A percentile compares a stretch with the other conserved stretches of the same genome.
These are phyloP conservation scores for Pedionomus torquatus DNA, from an alignment of 2,113 vertebrate species.

Conservation along the genomic window DNA sequence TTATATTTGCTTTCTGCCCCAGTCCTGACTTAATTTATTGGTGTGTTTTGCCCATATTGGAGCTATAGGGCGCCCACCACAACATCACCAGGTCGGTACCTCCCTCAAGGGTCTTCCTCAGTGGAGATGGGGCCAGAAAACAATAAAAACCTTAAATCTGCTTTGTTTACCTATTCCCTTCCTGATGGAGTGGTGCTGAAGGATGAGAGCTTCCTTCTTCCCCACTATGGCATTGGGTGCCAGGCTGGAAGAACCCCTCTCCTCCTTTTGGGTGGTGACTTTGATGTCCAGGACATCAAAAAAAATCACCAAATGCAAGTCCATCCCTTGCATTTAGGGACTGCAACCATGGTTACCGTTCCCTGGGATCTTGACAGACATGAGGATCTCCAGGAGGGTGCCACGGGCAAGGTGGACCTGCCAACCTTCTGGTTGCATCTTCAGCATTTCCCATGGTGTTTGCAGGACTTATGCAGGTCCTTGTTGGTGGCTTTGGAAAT, in stretches of 20 bases:
- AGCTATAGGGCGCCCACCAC: not conserved
- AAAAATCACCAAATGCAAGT: not conserved
- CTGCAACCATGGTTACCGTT: not conserved
- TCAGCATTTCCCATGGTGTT: not conserved
- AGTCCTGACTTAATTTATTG: not conserved
- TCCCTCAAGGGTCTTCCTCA: not conserved
- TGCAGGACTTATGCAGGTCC: not conserved
- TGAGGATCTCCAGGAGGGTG: not conserved
- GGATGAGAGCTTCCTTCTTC: not conserved
- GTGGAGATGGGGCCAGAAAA: not conserved
- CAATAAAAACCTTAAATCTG: not conserved
- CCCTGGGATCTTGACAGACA: not conserved
- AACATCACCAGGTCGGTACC: not conserved
- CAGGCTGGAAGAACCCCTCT: not conserved
- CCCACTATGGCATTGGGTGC: fast-evolving
- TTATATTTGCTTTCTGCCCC: not conserved
- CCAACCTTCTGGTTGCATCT: not conserved
- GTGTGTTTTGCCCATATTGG: not conserved
- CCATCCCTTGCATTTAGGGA: not conserved
- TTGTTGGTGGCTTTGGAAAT: not conserved
- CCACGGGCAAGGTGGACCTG: not conserved
- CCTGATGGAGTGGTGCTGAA: not conserved
- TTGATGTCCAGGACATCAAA: not conserved
- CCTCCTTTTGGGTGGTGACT: not conserved
- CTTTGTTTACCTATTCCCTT: not conserved